Evolutionary conservation across 2,888 invertebrate species (phyloP).

Genomic region (Spilarctia lutea): DNA sequence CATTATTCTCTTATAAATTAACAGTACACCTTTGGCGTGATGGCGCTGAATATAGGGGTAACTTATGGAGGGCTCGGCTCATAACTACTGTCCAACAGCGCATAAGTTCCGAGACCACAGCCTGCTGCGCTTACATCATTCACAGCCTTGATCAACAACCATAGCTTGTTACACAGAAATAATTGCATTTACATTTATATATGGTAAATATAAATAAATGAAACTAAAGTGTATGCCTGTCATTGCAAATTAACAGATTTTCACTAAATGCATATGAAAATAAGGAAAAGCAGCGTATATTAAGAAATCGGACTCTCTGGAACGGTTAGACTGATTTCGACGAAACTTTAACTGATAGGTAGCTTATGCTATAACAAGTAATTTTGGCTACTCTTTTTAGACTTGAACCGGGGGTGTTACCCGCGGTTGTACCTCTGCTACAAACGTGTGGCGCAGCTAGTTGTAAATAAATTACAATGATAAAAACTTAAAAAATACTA

Average conservation of each 20-base stretch:
- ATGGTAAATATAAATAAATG: too few relatives aligned
- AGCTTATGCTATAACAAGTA: too few relatives aligned
- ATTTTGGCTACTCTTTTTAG: too few relatives aligned
- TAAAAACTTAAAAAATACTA: neutral
- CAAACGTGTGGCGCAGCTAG: neutral
- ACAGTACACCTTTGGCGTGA: conserved; percentile 57
- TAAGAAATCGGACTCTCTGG: too few relatives aligned
- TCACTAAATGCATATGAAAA: too few relatives aligned
- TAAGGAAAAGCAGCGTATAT: too few relatives aligned
- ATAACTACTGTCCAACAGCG: conserved; percentile 78
- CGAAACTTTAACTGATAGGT: too few relatives aligned
- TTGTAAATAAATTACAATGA: conserved; percentile 4
- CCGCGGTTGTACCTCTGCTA: too few relatives aligned
- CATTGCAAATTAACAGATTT: too few relatives aligned
- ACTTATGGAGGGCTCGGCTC: conserved; percentile 74
- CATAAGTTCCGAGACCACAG: conserved; percentile 81
- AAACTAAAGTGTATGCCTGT: too few relatives aligned
- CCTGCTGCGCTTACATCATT: conserved; percentile 71
- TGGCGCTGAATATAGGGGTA: conserved; percentile 73
- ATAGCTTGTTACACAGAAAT: conserved; percentile 53
- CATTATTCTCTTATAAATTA: neutral
- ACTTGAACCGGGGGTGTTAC: too few relatives aligned
- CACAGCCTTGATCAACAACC: conserved; percentile 63
- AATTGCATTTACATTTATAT: conserved; percentile 20
- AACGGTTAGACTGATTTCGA: too few relatives aligned